A percentile compares a stretch with the other conserved stretches of the same genome.
Evolutionary conservation across 2,113 vertebrate species (phyloP).

Genomic region (Cyphomyrus plagiostoma): DNA sequence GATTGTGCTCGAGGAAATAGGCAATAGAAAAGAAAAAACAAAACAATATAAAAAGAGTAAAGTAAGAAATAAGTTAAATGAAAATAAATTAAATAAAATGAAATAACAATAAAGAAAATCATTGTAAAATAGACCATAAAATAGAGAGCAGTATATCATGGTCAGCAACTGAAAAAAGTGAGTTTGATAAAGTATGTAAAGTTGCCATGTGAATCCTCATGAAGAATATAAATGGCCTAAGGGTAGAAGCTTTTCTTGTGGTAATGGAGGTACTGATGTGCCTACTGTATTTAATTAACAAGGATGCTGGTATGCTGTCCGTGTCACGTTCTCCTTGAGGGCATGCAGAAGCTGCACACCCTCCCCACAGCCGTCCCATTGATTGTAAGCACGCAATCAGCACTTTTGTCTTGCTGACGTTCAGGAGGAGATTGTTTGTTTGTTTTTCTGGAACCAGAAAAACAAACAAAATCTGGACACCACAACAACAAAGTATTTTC

Average conservation of each 20-base stretch:
- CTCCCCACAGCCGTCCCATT: not conserved
- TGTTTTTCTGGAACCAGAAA: not conserved
- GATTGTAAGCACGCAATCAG: not conserved
- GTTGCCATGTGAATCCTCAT: not conserved
- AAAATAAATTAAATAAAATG: not conserved
- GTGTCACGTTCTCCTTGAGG: not conserved
- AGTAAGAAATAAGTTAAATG: not conserved
- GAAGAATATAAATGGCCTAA: not conserved
- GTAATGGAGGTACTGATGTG: not conserved
- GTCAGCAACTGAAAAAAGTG: not conserved
- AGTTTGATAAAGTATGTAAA: not conserved
- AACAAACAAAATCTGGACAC: not conserved
- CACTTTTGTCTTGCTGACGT: not conserved
- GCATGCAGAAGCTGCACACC: not conserved
- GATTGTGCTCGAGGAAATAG: not conserved
- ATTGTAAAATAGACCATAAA: not conserved
- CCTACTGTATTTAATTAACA: not conserved
- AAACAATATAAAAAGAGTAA: not conserved
- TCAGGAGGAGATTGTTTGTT: not conserved
- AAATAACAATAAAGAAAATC: not conserved
- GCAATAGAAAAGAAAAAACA: not conserved
- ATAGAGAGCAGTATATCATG: not conserved
- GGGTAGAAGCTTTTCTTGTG: not conserved
- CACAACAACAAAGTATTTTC: not conserved
- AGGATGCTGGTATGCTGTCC: not conserved